phyloP scores from a whole-genome alignment of 1,140 invertebrate genomes.

The Drosophila carrolli region DNA sequence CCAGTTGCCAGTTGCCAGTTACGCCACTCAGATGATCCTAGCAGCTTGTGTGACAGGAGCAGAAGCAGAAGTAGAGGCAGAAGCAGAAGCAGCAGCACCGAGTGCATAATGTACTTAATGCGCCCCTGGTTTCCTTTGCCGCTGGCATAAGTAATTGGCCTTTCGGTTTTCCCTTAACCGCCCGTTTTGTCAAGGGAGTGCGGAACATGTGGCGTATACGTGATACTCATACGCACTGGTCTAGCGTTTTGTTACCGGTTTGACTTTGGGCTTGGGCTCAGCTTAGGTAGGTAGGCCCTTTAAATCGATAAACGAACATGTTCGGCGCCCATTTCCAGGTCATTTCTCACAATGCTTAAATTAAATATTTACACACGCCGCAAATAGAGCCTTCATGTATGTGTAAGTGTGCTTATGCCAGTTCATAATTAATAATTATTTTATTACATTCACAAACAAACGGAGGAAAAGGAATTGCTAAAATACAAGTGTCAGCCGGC shows the following conservation, averaged over 20 bases:
- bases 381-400: conserved; percentile 13
- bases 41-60: conserved; percentile 14
- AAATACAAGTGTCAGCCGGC: not conserved
- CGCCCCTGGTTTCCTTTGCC: conserved; percentile 6
- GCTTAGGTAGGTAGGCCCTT: not conserved
- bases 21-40: conserved; percentile 6
- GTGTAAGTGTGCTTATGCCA: conserved; percentile 22
- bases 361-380: conserved; percentile 54
- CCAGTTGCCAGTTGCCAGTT: conserved; percentile 14
- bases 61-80: conserved; percentile 3
- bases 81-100: not conserved
- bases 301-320: conserved; percentile 41
- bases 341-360: conserved; percentile 28
- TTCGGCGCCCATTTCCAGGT: conserved; percentile 31
- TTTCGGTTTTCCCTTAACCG: not conserved
- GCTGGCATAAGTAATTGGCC: conserved; percentile 23
- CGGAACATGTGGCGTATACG: not conserved
- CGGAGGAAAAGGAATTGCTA: not conserved
- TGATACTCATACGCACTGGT: conserved; percentile 1
- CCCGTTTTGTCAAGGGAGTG: not conserved
- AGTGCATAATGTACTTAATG: conserved; percentile 41
- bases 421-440: conserved; percentile 59
- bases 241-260: no score
- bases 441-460: conserved; percentile 41
- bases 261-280: not conserved